Conservation (phyloP, 2,797 vertebrate genomes). For the Epinephelus malabaricus region DNA sequence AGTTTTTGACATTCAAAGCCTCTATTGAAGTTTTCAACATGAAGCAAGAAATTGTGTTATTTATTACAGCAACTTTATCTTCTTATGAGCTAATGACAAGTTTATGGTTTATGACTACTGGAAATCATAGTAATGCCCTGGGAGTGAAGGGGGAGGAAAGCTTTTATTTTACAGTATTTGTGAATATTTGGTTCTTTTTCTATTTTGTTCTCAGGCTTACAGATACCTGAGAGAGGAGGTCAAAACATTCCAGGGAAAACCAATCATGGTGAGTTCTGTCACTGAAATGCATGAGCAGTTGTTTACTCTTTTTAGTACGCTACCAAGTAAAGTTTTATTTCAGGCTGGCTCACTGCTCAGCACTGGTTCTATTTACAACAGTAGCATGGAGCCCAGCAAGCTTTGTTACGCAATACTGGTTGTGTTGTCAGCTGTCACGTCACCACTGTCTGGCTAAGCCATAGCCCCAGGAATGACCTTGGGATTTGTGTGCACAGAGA, state of each 20-base stretch:
- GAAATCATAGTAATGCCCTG: neutral
- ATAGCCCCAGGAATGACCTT: conserved; percentile 44
- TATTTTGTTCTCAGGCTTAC: conserved; percentile 89
- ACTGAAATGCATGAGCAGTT: neutral
- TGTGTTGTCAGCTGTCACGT: conserved; percentile 29
- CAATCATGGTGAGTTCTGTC: conserved; percentile 93
- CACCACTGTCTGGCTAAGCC: conserved; percentile 17
- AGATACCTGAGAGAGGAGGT: conserved; percentile 98
- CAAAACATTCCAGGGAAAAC: conserved; percentile 99
- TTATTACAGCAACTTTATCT: neutral
- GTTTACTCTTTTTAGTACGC: neutral
- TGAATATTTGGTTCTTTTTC: neutral
- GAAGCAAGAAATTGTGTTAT: too few relatives aligned
- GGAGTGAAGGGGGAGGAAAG: neutral
- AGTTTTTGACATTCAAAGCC: too few relatives aligned
- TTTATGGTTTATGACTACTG: neutral
- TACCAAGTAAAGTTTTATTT: neutral
- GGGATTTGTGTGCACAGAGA: conserved; percentile 39
- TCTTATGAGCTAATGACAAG: neutral
- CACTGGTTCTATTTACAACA: conserved; percentile 4
- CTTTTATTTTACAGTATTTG: neutral
- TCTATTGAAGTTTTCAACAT: too few relatives aligned
- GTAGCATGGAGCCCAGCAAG: neutral
- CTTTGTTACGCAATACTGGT: conserved; percentile 21
- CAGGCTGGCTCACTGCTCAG: neutral